These are phyloP conservation scores for Harpegnathos saltator DNA, from an alignment of 1,140 invertebrate genomes.

Conservation along the genomic window DNA sequence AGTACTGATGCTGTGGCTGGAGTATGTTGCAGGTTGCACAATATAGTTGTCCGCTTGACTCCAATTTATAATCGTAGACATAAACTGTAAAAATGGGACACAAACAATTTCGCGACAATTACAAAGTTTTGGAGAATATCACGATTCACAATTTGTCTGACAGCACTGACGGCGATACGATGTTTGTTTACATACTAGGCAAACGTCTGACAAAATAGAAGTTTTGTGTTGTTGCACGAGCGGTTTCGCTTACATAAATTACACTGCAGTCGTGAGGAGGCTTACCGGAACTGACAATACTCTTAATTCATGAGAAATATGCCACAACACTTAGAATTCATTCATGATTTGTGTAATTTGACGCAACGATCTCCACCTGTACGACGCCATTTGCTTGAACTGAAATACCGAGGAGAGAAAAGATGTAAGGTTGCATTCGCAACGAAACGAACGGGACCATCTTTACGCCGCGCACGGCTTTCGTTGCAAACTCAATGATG, in stretches of 20 bases:
- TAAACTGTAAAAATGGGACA: not conserved
- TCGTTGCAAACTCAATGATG: too few species aligned
- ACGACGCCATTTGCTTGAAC: slow-evolving; percentile 85
- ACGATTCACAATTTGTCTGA: slow-evolving; percentile 47
- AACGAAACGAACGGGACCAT: slow-evolving; percentile 1
- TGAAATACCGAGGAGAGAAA: slow-evolving; percentile 49
- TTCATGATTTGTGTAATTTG: slow-evolving; percentile 85
- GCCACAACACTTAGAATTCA: slow-evolving; percentile 82
- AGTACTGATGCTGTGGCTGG: not conserved
- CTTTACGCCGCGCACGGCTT: too few species aligned
- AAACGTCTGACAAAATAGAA: slow-evolving; percentile 64
- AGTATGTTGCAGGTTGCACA: not conserved
- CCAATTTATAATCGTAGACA: not conserved
- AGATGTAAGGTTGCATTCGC: slow-evolving; percentile 30
- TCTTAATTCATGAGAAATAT: slow-evolving; percentile 76
- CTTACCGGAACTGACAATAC: slow-evolving; percentile 78
- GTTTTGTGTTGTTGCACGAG: slow-evolving; percentile 32
- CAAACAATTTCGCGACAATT: not conserved
- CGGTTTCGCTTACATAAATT: slow-evolving; percentile 39
- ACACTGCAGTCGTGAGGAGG: slow-evolving; percentile 44
- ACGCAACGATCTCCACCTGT: slow-evolving; percentile 84
- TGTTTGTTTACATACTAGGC: slow-evolving; percentile 85
- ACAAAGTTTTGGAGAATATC: not conserved
- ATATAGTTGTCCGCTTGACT: not conserved
- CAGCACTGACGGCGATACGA: slow-evolving; percentile 62